Conservation (phyloP, 2,113 vertebrate species). For the Chionodraco myersi region DNA sequence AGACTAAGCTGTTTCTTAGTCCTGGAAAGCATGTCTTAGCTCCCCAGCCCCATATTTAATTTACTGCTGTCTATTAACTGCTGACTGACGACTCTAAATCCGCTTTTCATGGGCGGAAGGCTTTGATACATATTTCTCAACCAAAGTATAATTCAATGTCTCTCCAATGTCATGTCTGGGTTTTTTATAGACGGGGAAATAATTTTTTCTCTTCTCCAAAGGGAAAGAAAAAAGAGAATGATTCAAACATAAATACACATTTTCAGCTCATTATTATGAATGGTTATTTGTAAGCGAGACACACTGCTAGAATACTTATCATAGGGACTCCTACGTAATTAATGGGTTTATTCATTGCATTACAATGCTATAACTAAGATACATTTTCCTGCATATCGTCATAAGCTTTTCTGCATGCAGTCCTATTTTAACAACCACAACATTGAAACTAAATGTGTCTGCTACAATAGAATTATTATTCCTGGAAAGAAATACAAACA, state of each 20-base stretch:
- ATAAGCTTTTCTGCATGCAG: not conserved
- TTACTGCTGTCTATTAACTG: slow-evolving; percentile 79
- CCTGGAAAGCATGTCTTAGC: slow-evolving; percentile 76
- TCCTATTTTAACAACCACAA: slow-evolving; percentile 6
- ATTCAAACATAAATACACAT: slow-evolving; percentile 62
- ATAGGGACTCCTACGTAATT: slow-evolving; percentile 66
- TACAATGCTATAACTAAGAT: slow-evolving; percentile 23
- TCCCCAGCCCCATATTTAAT: slow-evolving; percentile 66
- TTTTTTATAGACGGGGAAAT: slow-evolving; percentile 66
- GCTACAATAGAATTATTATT: not conserved
- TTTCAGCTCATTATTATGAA: slow-evolving; percentile 65
- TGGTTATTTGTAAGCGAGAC: slow-evolving; percentile 69
- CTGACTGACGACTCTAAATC: slow-evolving; percentile 74
- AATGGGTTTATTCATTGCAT: slow-evolving; percentile 56
- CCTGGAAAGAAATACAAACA: not conserved
- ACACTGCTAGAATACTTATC: slow-evolving; percentile 50
- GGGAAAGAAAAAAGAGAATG: slow-evolving; percentile 19
- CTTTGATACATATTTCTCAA: slow-evolving; percentile 75
- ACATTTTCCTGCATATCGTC: slow-evolving; percentile 21
- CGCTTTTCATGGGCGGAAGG: slow-evolving; percentile 67
- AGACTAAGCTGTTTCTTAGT: slow-evolving; percentile 75
- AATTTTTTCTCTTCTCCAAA: slow-evolving; percentile 44
- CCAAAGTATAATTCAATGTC: slow-evolving; percentile 81
- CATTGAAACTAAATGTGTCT: not conserved
- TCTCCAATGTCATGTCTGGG: slow-evolving; percentile 75